These are phyloP conservation scores for Genyomyrus donnyi DNA, from an alignment of 2,113 vertebrate genomes.

Conservation along the genomic window DNA sequence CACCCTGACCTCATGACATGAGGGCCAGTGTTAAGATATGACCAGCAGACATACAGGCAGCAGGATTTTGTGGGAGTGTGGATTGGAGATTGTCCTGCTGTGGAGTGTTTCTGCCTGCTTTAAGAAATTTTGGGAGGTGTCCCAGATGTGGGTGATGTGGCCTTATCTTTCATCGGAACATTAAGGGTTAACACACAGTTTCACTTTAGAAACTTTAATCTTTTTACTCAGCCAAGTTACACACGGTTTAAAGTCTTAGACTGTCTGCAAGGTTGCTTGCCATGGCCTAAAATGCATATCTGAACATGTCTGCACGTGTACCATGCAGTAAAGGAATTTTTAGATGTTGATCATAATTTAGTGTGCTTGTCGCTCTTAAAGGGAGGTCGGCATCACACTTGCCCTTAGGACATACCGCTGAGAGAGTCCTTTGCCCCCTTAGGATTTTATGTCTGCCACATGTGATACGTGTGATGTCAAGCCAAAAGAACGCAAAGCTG, in stretches of 20 bases:
- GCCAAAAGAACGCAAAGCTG: constrained; percentile 9
- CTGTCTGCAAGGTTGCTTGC: background rate
- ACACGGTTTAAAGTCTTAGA: background rate
- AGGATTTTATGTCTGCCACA: background rate
- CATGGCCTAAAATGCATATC: constrained; percentile 6
- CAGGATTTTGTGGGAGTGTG: background rate
- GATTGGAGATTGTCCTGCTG: background rate
- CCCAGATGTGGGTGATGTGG: background rate
- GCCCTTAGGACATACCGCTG: background rate
- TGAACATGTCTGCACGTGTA: background rate
- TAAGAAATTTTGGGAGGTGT: background rate
- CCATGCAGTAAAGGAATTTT: background rate
- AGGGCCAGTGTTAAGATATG: background rate
- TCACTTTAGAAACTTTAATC: background rate
- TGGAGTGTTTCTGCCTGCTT: background rate
- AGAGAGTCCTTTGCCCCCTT: background rate
- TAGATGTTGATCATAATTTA: constrained; percentile 4
- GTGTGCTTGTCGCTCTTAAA: background rate
- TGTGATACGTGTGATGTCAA: constrained; percentile 3
- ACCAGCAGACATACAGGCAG: background rate
- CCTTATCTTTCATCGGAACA: background rate
- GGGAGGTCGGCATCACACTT: background rate
- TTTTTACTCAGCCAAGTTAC: background rate
- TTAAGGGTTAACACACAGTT: background rate
- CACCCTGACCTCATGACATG: background rate